Conservation (phyloP, 1,140 invertebrate genomes). For the Semibalanus balanoides region DNA sequence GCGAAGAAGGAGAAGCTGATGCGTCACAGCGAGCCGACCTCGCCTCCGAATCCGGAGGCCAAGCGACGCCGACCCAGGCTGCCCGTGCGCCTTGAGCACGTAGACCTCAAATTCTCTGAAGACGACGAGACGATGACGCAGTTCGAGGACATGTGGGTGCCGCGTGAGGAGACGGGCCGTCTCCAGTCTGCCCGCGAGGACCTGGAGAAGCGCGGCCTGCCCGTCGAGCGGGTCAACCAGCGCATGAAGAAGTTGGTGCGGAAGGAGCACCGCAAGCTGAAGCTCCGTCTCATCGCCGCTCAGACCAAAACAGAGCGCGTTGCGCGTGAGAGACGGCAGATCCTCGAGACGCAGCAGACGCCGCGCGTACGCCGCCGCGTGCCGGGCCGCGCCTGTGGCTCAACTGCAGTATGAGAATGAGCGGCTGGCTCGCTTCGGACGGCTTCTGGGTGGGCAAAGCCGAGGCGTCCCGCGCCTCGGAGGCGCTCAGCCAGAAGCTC, state of each 20-base stretch:
- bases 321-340: neutral
- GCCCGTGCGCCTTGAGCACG: neutral
- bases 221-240: neutral
- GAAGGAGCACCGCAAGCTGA: neutral
- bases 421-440: neutral
- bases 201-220: neutral
- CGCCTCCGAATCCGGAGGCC: neutral
- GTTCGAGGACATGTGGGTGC: neutral
- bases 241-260: slow-evolving; percentile 2
- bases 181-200: neutral
- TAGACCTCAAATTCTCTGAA: neutral
- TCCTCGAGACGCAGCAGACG: neutral
- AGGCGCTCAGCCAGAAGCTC: neutral
- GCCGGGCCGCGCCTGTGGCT: neutral
- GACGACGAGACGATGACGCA: neutral
- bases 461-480: neutral
- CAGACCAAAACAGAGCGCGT: neutral
- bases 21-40: neutral
- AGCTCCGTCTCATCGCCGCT: neutral
- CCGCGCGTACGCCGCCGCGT: neutral
- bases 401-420: neutral
- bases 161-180: neutral
- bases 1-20: neutral
- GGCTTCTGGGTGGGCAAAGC: neutral
- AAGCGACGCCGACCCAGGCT: neutral